Percentiles rank a stretch among this genome's conserved stretches.
Evolutionary conservation across 2,797 vertebrate species (phyloP).

Genomic region (Buphagus erythrorhynchus): DNA sequence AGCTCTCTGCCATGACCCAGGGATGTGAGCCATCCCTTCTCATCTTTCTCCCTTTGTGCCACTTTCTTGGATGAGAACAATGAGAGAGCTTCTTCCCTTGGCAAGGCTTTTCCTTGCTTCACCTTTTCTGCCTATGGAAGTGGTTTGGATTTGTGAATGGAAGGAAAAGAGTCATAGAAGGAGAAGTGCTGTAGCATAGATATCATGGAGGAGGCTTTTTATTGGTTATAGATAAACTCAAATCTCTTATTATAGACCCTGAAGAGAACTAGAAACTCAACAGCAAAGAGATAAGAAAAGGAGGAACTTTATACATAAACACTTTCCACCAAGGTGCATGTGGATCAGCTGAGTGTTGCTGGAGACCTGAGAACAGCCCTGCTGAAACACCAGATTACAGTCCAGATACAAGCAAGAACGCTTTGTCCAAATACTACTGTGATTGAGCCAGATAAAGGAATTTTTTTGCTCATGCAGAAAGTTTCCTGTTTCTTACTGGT

Average conservation of each 20-base stretch:
- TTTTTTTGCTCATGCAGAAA: not conserved
- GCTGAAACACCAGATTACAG: not conserved
- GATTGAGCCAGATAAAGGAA: not conserved
- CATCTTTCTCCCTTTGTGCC: not conserved
- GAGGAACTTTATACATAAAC: not conserved
- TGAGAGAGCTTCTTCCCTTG: not conserved
- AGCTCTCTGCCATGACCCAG: not conserved
- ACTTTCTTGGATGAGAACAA: not conserved
- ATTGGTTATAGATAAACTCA: not conserved
- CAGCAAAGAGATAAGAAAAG: not conserved
- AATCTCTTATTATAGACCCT: not conserved
- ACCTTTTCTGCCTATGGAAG: not conserved
- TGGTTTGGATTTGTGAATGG: not conserved
- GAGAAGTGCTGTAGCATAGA: not conserved
- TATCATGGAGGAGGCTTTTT: not conserved
- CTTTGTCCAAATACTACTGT: not conserved
- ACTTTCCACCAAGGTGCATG: not conserved
- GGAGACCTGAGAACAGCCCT: not conserved
- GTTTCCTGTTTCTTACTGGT: not conserved
- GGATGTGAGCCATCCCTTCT: conserved; percentile 4
- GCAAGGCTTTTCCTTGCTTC: not conserved
- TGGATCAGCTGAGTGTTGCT: not conserved
- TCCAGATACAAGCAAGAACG: not conserved
- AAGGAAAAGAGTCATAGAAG: not conserved
- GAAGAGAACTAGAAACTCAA: not conserved